Base-by-base conservation (phyloP, 2,888 invertebrate species). In the Myopa tessellatipennis region DNA sequence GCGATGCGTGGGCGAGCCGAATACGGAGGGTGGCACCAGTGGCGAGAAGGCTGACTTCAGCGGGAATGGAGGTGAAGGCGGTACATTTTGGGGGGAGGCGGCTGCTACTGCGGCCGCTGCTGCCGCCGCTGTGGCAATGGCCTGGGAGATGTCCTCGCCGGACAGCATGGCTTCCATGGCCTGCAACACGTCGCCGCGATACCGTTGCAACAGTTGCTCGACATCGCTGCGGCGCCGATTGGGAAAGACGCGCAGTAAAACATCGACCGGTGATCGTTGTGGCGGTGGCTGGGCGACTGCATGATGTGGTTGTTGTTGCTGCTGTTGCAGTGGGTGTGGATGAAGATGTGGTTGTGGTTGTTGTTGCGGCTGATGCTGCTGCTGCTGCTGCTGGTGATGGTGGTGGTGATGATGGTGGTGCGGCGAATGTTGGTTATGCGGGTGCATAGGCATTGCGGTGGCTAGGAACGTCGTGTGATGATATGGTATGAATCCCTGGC, bases 91-190 rank as follows among this genome's bases (percentile, higher is more conserved):
- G 10, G 84, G 82, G 45, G 84, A 81, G 52, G 82, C 80, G 52
- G 90, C 90, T 4, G 93, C 93, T 81, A 93, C 83, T 36, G 81
- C 78, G 50, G 80, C 77, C 4, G 82, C 80, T 0, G 81, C 68
- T 26, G 75, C 75, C 50, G 80, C 77, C 40, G 81, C 81, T 6
- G 80, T 79, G 50, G 79, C 81, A 8, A 86, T 77, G 40, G 86
- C 84, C 78, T 86, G 87, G 3, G 85, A 83, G 74, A 88, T 82
- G 79, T 89, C 87, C 78, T 91, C 91, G 1, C 93, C 93, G 80
- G 94, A 93, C 16, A 96, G 92, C 91, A 98, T 93, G 86, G 95
- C 93, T 86, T 98, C 98, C 93, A 98, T 98, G 0, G 98, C 97
- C 83, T 96, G 95, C 0, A 98, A 93, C 0, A 97, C 95, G 87